Evolutionary conservation across 2,797 vertebrate genomes (phyloP), one percentile per base, ranked within the genome.

Genomic region (Hoplostethus mediterraneus): DNA sequence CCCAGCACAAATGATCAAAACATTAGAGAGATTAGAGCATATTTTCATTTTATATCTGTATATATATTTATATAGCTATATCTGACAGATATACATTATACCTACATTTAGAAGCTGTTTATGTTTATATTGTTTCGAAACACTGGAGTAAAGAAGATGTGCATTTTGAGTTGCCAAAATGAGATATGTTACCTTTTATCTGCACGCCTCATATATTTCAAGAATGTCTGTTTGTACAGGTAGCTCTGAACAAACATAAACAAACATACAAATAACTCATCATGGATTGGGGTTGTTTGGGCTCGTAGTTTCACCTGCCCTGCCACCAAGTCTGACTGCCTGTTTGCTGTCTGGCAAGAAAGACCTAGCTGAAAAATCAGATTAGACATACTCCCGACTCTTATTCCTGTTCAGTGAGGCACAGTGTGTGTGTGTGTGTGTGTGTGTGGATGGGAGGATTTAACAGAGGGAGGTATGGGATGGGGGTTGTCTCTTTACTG

Each of bases 401-500:
- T 40, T 42, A 14, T 64, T 69, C 52, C 51, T 48, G 53, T 63
- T 67, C 64, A 13, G 57, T 1, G 28, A 9, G 66, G 7, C 25
- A 56, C 13, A 2, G 33, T 31, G 17, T 38, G 17, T 70, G 69
- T 77, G 61, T 48, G 33, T 31, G 17, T 38, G 17, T 70, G 69
- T 77, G 61, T 48, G 77, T 10, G 40, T 65, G 48, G 48, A 84
- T 59, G 69, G 81, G 62, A 71, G 80, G 66, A 71, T 77, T 70
- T 82, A 74, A 80, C 48, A 67, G 63, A 75, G 63, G 68, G 64
- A 71, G 77, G 63, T 21, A 21, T 21, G 67, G 78, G 67, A 66
- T 73, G 75, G 72, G 66, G 79, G 68, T 79, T 64, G 83, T 81
- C 70, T 88, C 83, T 75, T 73, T 60, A 75, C 81, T 83, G 80